Percentiles rank a stretch among this genome's conserved stretches.
phyloP scores from a whole-genome alignment of 2,888 invertebrate genomes.

The Gisinianus flammeolus region DNA sequence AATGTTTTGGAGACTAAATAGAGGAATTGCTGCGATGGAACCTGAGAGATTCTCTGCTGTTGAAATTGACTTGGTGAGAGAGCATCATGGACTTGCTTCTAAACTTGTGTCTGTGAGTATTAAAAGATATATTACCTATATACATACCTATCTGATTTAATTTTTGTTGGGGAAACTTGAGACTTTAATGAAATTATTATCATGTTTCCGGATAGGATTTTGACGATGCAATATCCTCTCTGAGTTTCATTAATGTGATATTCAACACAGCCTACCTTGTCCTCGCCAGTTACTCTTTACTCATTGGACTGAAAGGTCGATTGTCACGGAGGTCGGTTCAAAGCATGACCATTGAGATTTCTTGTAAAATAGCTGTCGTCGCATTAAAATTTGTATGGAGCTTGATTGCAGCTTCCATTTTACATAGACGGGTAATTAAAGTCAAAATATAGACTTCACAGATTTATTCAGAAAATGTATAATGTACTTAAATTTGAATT shows the following conservation, averaged over 20 bases:
- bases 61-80: conserved; percentile 56
- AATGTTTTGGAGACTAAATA: conserved; percentile 47
- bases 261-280: conserved; percentile 51
- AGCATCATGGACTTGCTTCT: conserved; percentile 54
- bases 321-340: conserved; percentile 7
- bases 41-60: conserved; percentile 45
- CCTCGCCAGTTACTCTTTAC: conserved; percentile 48
- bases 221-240: conserved; percentile 49
- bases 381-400: conserved; percentile 44
- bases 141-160: not conserved
- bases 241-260: conserved; percentile 50
- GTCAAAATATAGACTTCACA: not conserved
- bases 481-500: no score
- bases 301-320: conserved; percentile 26
- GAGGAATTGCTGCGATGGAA: conserved; percentile 49
- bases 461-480: no score
- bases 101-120: conserved; percentile 51
- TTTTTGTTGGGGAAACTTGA: no score
- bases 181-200: not conserved
- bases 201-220: conserved; percentile 43
- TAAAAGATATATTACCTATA: not conserved
- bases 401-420: conserved; percentile 49
- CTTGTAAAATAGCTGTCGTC: conserved; percentile 50
- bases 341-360: conserved; percentile 35
- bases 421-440: conserved; percentile 50